phyloP scores from a whole-genome alignment of 2,113 vertebrate genomes.

The Cochlearius cochlearius region DNA sequence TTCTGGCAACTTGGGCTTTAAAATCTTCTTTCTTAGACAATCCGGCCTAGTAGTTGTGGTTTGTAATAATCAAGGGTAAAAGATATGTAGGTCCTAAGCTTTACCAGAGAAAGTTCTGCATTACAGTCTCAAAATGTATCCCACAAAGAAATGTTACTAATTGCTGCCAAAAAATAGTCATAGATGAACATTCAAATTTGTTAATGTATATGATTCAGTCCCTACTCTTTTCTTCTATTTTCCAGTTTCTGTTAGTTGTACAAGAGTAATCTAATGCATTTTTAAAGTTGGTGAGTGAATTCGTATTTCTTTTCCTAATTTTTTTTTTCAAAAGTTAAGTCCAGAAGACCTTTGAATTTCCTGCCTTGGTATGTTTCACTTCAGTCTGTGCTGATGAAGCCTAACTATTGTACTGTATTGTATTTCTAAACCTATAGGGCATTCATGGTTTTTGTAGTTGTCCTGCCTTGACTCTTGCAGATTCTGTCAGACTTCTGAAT shows the following conservation, averaged over 20 bases:
- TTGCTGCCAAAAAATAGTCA: not conserved
- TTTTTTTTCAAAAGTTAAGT: not conserved
- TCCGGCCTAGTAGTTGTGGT: not conserved
- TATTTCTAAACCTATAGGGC: not conserved
- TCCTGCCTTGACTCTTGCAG: not conserved
- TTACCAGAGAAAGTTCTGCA: not conserved
- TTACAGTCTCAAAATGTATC: not conserved
- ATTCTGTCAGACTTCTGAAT: not conserved
- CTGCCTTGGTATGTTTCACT: not conserved
- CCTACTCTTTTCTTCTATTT: not conserved
- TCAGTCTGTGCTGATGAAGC: not conserved
- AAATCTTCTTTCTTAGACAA: not conserved
- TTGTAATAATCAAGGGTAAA: not conserved
- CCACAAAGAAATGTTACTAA: not conserved
- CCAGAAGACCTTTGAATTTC: not conserved
- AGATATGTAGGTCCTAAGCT: not conserved
- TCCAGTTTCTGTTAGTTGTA: not conserved
- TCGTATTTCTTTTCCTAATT: not conserved
- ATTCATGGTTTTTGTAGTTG: not conserved
- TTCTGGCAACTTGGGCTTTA: not conserved
- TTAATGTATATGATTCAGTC: not conserved
- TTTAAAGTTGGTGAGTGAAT: not conserved
- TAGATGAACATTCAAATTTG: not conserved
- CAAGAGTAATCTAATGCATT: not conserved
- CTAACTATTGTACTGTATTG: not conserved